Percentiles rank a stretch among this genome's conserved stretches.
Evolutionary conservation across 2,113 vertebrate species (phyloP).

Genomic region (Entomyzon cyanotis): DNA sequence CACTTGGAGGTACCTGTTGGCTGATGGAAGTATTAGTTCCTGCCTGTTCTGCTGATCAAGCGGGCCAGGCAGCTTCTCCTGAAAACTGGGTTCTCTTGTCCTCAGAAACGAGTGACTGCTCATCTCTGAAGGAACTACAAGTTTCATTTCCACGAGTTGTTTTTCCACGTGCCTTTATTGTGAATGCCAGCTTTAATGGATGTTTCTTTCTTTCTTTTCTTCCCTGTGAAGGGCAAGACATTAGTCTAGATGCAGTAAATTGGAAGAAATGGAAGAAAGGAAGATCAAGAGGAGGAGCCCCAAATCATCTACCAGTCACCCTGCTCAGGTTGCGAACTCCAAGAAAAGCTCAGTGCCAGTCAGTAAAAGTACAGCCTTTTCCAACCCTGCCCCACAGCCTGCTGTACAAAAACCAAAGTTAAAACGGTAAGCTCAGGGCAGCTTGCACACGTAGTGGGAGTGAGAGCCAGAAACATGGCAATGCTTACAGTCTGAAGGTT

Average conservation of each 20-base stretch:
- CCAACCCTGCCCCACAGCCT: constrained; percentile 77
- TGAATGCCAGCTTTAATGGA: background rate
- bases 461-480: background rate
- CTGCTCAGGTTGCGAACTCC: constrained; percentile 72
- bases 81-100: background rate
- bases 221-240: background rate
- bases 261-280: constrained; percentile 87
- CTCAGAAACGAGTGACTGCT: background rate
- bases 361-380: constrained; percentile 81
- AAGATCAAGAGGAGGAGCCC: constrained; percentile 91
- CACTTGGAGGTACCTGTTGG: rapidly evolving
- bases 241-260: constrained; percentile 8
- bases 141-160: background rate
- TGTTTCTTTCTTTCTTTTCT: background rate
- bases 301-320: constrained; percentile 80
- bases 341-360: constrained; percentile 79
- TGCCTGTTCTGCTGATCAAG: background rate
- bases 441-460: background rate
- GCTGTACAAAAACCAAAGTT: constrained; percentile 84
- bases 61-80: background rate
- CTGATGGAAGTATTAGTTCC: background rate
- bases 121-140: background rate
- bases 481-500: background rate
- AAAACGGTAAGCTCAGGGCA: constrained; percentile 77
- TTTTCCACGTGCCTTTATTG: background rate